Percentiles rank a stretch among this genome's conserved stretches.
Evolutionary conservation across 2,888 invertebrate genomes (phyloP).

Genomic region (Nemotelus nigrinus): DNA sequence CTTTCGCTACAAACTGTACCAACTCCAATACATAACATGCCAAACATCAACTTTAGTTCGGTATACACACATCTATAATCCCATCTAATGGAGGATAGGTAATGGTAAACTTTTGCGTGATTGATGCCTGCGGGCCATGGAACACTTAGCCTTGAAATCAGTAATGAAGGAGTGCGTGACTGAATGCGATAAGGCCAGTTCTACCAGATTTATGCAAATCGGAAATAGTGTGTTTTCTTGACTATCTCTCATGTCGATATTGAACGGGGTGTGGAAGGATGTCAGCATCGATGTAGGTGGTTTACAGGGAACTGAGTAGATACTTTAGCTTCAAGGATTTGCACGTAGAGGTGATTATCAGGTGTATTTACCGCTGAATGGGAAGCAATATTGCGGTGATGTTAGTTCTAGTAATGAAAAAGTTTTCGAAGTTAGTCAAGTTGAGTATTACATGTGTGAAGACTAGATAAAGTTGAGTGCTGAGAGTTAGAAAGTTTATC

Average conservation of each 20-base stretch:
- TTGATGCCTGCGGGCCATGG: constrained; percentile 37
- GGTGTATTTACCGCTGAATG: background rate
- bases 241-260: constrained; percentile 7
- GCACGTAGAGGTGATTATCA: background rate
- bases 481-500: too few species aligned
- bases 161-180: constrained; percentile 43
- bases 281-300: too few species aligned
- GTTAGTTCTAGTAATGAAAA: too few species aligned
- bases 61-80: constrained; percentile 27
- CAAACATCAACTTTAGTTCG: background rate
- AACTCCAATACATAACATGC: background rate
- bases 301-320: background rate
- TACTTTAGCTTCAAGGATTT: constrained; percentile 9
- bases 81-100: constrained; percentile 29
- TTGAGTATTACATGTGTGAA: too few species aligned
- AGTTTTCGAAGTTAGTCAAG: too few species aligned
- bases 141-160: constrained; percentile 41
- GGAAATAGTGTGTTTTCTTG: constrained; percentile 11
- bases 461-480: too few species aligned
- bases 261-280: too few species aligned
- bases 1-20: background rate
- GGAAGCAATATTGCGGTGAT: too few species aligned
- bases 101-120: constrained; percentile 43
- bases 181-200: constrained; percentile 43
- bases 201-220: constrained; percentile 42